Evolutionary conservation across 2,797 vertebrate species (phyloP), one percentile per base, ranked within the genome.

Genomic region (Lagocephalus sceleratus): DNA sequence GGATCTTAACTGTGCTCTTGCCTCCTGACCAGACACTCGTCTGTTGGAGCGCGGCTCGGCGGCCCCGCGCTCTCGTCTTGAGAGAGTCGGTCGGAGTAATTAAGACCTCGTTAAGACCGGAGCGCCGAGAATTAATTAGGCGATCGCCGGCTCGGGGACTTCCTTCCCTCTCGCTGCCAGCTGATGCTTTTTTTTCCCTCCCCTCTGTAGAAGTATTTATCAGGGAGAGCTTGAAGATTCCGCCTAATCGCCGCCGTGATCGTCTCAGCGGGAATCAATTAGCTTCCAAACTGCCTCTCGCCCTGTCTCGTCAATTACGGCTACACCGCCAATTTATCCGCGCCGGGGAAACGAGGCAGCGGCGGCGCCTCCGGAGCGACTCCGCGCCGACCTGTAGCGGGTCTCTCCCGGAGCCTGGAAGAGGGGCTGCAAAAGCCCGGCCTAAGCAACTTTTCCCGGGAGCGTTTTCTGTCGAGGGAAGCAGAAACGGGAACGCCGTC

Each of bases 41-140:
- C 35, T 71, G 66, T 52, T 39, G 45, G 66, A 58, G 58, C 15
- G 70, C 71, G 73, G 79, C 59, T 48, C 60, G 3, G 19, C 40
- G 60, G 64, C 73, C 59, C 63, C 12, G 50, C 41, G 57, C 66
- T 72, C 55, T 66, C 45, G 70, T 77, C 85, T 90, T 88, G 63
- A 82, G 86, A 82, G 83, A 87, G 79, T 85, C 74, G 65, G 66
- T 23, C 53, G 63, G 74, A 85, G 83, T 85, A 86, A 88, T 89
- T 87, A 89, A 81, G 81, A 72, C 63, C 81, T 80, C 32, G 64
- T 85, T 84, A 89, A 81, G 75, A 82, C 70, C 69, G 55, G 72
- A 79, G 76, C 67, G 81, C 73, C 60, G 42, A 3, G 71, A 70
- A 87, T 78, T 85, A 81, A 86, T 88, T 83, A 85, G 82, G 82